phyloP scores from a whole-genome alignment of 2,888 invertebrate genomes.

The Cancer borealis region DNA sequence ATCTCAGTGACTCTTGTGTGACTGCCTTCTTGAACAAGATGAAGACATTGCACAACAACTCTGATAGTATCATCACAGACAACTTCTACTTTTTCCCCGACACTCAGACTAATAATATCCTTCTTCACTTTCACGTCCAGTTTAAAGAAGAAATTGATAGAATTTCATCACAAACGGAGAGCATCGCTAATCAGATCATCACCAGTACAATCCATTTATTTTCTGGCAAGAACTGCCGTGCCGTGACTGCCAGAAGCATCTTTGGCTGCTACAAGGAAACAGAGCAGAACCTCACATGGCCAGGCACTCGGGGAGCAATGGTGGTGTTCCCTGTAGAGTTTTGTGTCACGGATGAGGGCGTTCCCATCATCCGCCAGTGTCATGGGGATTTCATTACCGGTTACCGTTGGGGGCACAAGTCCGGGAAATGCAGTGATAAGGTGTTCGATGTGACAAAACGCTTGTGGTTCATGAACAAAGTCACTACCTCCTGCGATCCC shows the following conservation, averaged over 20 bases:
- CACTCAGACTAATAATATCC: neutral
- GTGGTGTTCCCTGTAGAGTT: slow-evolving; percentile 82
- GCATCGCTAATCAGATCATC: neutral
- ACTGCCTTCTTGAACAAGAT: neutral
- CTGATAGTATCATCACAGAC: neutral
- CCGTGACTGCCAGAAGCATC: slow-evolving; percentile 54
- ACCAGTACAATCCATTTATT: neutral
- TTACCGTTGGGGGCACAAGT: slow-evolving; percentile 81
- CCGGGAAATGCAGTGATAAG: slow-evolving; percentile 67
- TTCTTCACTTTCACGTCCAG: neutral
- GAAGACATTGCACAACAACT: neutral
- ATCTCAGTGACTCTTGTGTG: neutral
- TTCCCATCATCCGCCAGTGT: slow-evolving; percentile 84
- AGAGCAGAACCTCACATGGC: slow-evolving; percentile 59
- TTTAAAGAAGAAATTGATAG: neutral
- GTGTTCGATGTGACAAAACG: slow-evolving; percentile 64
- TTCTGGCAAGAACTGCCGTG: neutral
- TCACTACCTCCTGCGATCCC: neutral
- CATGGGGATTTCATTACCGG: slow-evolving; percentile 84
- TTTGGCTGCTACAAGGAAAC: slow-evolving; percentile 54
- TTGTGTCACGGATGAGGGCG: slow-evolving; percentile 82
- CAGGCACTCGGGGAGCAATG: slow-evolving; percentile 57
- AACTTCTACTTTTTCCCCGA: neutral
- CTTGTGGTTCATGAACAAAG: slow-evolving; percentile 61
- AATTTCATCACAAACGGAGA: neutral